phyloP scores from a whole-genome alignment of 2,888 invertebrate species.

The Microdon myrmicae region DNA sequence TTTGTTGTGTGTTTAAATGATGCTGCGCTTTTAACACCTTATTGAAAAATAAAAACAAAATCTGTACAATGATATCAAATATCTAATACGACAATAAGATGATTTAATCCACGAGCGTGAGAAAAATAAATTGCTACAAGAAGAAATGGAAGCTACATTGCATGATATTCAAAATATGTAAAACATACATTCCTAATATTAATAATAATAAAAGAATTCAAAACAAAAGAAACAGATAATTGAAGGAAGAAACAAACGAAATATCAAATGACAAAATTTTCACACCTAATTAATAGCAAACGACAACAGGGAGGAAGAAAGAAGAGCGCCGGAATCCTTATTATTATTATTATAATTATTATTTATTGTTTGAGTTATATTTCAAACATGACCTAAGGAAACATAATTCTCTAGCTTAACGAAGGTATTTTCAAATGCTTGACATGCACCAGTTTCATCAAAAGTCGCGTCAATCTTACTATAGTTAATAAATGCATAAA shows the following conservation, averaged over 20 bases:
- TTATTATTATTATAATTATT: conserved; percentile 24
- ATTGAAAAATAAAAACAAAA: conserved; percentile 29
- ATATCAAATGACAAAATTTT: conserved; percentile 32
- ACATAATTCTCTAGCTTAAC: too few relatives aligned
- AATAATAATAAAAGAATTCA: conserved; percentile 36
- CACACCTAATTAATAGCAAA: conserved; percentile 25
- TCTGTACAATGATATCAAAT: background rate
- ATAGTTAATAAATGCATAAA: too few relatives aligned
- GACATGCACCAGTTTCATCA: too few relatives aligned
- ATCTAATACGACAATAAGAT: conserved; percentile 74
- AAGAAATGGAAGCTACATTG: conserved; percentile 98
- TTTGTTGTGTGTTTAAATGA: conserved; percentile 42
- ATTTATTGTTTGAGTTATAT: conserved; percentile 18
- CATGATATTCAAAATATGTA: conserved; percentile 99
- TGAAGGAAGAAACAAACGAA: conserved; percentile 25
- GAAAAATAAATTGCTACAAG: conserved; percentile 95
- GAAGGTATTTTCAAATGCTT: too few relatives aligned
- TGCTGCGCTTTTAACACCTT: conserved; percentile 53
- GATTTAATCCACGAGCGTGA: conserved; percentile 93
- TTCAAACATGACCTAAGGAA: conserved; percentile 21
- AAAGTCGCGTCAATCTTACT: too few relatives aligned
- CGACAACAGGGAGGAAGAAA: conserved; percentile 27
- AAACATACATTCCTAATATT: conserved; percentile 61
- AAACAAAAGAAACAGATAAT: conserved; percentile 9
- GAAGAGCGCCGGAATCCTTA: too few relatives aligned